A percentile compares a stretch with the other conserved stretches of the same genome.
Evolutionary conservation across 2,797 vertebrate genomes (phyloP).

Genomic region (Pseudocheirus occidentalis): DNA sequence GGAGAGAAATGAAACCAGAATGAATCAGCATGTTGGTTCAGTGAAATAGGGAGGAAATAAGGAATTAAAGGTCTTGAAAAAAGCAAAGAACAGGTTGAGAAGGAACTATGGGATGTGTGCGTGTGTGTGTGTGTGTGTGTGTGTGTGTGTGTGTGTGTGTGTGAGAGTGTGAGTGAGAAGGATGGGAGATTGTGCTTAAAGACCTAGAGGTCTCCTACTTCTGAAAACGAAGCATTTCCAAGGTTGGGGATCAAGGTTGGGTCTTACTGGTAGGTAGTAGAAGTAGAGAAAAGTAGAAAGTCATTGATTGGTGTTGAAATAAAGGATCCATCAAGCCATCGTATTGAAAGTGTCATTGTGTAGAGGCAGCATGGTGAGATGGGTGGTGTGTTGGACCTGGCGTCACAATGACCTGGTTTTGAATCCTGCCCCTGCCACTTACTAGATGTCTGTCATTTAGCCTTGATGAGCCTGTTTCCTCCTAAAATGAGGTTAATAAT

Average conservation of each 20-base stretch:
- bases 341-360: not conserved
- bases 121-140: too few species aligned
- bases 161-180: not conserved
- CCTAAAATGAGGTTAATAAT: not conserved
- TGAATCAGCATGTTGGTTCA: not conserved
- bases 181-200: not conserved
- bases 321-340: not conserved
- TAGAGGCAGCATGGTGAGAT: not conserved
- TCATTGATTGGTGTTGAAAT: not conserved
- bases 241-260: not conserved
- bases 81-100: not conserved
- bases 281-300: not conserved
- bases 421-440: not conserved
- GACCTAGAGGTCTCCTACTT: not conserved
- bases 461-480: not conserved
- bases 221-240: not conserved
- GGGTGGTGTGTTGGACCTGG: not conserved
- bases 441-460: not conserved
- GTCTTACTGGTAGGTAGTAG: not conserved
- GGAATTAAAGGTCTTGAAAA: not conserved
- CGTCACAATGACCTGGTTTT: not conserved
- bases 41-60: not conserved
- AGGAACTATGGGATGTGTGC: not conserved
- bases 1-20: not conserved
- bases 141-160: too few species aligned